A percentile compares a stretch with the other conserved stretches of the same genome.
These are phyloP conservation scores for Tinamus guttatus DNA, from an alignment of 2,113 vertebrate genomes.

Conservation along the genomic window DNA sequence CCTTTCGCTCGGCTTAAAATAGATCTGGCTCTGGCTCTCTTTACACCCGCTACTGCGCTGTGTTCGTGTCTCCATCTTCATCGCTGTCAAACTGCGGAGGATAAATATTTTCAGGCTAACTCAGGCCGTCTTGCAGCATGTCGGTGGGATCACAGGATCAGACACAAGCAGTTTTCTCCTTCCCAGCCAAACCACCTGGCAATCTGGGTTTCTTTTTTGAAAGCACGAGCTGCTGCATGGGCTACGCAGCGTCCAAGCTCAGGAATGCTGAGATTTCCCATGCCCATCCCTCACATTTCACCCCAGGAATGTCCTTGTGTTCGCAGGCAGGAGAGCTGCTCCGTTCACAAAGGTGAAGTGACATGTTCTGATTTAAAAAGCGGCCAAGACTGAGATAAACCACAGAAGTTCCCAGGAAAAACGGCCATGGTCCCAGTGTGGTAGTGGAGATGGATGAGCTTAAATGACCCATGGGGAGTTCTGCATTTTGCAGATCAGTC, in stretches of 20 bases:
- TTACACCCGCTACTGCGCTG: not conserved
- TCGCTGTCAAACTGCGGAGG: not conserved
- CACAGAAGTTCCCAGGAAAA: not conserved
- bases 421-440: rapidly evolving
- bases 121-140: not conserved
- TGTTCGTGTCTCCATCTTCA: not conserved
- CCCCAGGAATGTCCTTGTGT: not conserved
- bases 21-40: not conserved
- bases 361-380: not conserved
- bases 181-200: rapidly evolving
- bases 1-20: not conserved
- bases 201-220: not conserved
- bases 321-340: rapidly evolving
- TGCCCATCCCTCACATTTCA: not conserved
- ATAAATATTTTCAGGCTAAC: not conserved
- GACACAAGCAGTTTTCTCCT: not conserved
- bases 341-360: not conserved
- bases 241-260: not conserved
- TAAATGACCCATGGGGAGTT: not conserved
- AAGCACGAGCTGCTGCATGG: not conserved
- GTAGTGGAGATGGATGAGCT: not conserved
- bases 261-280: not conserved
- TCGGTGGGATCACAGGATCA: not conserved
- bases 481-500: not conserved
- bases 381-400: not conserved